A percentile compares a stretch with the other conserved stretches of the same genome.
These are phyloP conservation scores for Carlito syrichta DNA, from an alignment of 2,113 vertebrate species.

Conservation along the genomic window DNA sequence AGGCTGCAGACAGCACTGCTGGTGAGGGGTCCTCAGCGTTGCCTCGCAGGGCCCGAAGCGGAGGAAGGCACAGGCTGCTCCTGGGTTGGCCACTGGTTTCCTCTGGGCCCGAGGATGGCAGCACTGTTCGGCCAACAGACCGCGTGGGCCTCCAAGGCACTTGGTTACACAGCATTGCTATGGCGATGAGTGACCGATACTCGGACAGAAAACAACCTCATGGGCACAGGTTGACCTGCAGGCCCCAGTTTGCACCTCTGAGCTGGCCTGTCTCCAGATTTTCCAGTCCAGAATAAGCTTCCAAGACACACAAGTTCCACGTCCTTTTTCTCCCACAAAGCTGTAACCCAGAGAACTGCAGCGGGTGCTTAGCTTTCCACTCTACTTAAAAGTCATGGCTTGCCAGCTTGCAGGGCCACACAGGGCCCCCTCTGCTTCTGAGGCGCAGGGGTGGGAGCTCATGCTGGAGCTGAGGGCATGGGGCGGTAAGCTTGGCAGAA, in stretches of 20 bases:
- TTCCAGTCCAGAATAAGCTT: background rate
- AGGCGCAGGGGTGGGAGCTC: background rate
- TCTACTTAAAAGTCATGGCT: background rate
- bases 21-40: too few relatives aligned
- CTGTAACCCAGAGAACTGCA: background rate
- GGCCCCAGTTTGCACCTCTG: background rate
- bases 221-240: background rate
- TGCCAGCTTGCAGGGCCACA: background rate
- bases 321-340: rapidly evolving
- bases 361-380: background rate
- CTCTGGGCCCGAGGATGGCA: background rate
- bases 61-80: background rate
- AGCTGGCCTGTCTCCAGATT: background rate
- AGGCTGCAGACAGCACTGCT: too few relatives aligned
- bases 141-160: background rate
- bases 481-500: conserved; percentile 17
- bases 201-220: background rate
- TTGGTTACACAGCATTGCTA: background rate
- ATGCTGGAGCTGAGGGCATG: background rate
- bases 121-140: rapidly evolving
- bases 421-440: background rate
- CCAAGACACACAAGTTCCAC: background rate
- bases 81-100: background rate
- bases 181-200: background rate
- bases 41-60: too few relatives aligned